Evolutionary conservation across 2,797 vertebrate genomes (phyloP).

Genomic region (Rhabdophis nuchalis): DNA sequence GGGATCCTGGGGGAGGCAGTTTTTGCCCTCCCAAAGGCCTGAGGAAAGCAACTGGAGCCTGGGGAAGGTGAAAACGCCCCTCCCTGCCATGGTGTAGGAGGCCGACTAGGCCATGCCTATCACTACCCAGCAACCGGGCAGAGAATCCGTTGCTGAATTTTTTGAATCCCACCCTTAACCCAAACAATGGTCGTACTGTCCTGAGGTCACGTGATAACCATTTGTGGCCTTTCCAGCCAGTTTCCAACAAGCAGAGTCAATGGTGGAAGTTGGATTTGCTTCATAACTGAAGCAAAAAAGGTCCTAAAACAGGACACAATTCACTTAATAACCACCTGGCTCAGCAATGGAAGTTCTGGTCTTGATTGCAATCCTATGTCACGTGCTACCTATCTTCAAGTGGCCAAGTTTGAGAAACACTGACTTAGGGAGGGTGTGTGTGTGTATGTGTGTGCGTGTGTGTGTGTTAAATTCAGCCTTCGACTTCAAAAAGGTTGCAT

Average conservation of each 20-base stretch:
- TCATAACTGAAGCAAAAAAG: not conserved
- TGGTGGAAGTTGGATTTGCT: not conserved
- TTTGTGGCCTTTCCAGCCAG: not conserved
- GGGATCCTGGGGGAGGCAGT: no score
- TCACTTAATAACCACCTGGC: not conserved
- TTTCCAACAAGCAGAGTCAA: not conserved
- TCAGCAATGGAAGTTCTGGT: not conserved
- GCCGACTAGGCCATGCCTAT: no score
- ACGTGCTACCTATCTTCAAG: not conserved
- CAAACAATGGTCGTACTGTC: not conserved
- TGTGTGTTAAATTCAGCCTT: not conserved
- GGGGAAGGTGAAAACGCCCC: no score
- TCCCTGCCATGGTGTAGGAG: no score
- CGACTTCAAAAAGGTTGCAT: not conserved
- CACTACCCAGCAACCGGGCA: no score
- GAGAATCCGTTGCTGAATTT: no score
- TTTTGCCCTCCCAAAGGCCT: no score
- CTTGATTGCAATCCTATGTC: not conserved
- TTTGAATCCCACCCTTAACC: no score
- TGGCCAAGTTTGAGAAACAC: not conserved
- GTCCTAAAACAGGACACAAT: not conserved
- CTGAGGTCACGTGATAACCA: not conserved
- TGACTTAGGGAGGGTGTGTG: not conserved
- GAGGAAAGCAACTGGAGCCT: no score
- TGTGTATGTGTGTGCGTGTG: no score